phyloP scores from a whole-genome alignment of 1,140 invertebrate species.

The Dufourea novaeangliae region DNA sequence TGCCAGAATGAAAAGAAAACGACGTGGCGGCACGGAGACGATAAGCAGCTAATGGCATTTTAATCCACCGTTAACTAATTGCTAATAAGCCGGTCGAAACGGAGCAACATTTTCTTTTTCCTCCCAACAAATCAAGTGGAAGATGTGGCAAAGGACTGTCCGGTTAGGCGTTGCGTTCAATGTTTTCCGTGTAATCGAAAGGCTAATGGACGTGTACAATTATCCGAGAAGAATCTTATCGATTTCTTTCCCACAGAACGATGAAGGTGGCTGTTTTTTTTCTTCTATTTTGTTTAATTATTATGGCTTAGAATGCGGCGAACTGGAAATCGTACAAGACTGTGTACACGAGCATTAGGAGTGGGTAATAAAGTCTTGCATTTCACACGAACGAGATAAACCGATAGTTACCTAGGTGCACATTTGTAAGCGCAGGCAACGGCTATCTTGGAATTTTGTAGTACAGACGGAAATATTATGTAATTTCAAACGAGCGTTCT shows the following conservation, averaged over 20 bases:
- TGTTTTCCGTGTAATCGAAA: constrained; percentile 39
- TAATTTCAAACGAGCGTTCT: neutral
- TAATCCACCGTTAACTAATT: constrained; percentile 65
- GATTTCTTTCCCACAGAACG: constrained; percentile 8
- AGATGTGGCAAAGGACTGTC: constrained; percentile 13
- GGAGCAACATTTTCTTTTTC: constrained; percentile 14
- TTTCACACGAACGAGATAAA: constrained; percentile 25
- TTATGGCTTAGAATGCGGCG: neutral
- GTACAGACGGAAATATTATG: neutral
- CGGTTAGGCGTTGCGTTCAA: constrained; percentile 12
- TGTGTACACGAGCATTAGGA: neutral
- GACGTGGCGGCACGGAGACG: constrained; percentile 34
- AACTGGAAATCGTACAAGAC: neutral
- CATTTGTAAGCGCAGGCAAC: neutral
- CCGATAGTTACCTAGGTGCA: neutral
- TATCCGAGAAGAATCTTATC: constrained; percentile 44
- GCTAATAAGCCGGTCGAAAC: constrained; percentile 48
- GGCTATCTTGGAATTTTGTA: neutral
- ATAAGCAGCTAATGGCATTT: constrained; percentile 71
- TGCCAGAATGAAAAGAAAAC: neutral
- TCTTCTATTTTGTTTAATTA: constrained; percentile 17
- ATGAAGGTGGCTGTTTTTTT: neutral
- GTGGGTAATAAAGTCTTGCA: neutral
- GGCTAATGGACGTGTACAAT: constrained; percentile 38
- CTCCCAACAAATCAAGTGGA: constrained; percentile 52